Evolutionary conservation across 2,888 invertebrate species (phyloP).

Genomic region (Metopia argyrocephala): DNA sequence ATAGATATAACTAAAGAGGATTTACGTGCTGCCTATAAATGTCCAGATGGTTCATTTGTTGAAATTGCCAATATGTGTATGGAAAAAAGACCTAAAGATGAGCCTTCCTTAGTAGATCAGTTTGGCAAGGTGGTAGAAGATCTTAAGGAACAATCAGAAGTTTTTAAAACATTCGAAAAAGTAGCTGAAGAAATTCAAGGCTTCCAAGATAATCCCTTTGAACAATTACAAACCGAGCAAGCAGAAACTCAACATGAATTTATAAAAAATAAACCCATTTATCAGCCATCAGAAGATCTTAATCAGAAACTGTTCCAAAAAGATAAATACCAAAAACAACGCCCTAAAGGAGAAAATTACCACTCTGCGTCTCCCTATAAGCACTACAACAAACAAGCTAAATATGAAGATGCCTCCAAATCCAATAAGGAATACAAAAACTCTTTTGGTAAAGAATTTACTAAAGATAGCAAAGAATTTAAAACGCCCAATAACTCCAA

Average conservation of each 20-base stretch:
- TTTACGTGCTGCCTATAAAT: constrained; percentile 70
- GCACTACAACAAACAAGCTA: constrained; percentile 11
- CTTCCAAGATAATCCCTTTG: constrained; percentile 51
- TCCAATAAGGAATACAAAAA: constrained; percentile 17
- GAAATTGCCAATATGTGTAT: constrained; percentile 74
- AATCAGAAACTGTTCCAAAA: not conserved
- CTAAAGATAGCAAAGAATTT: constrained; percentile 15
- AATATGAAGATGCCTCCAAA: not conserved
- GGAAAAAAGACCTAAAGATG: constrained; percentile 61
- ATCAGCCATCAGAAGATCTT: constrained; percentile 16
- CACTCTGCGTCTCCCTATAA: not conserved
- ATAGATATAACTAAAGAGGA: constrained; percentile 70
- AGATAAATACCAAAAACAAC: constrained; percentile 5
- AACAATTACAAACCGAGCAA: constrained; percentile 16
- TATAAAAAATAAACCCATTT: constrained; percentile 47
- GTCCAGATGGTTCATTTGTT: constrained; percentile 70
- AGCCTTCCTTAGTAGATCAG: constrained; percentile 66
- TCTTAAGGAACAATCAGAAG: constrained; percentile 67
- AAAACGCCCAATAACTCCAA: constrained; percentile 57
- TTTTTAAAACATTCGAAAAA: constrained; percentile 68
- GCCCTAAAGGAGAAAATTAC: not conserved
- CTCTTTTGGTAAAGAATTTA: not conserved
- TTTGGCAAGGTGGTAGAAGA: constrained; percentile 68
- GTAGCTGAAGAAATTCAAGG: constrained; percentile 66
- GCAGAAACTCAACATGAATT: not conserved